Percentiles rank a stretch among this genome's conserved stretches.
Conservation (phyloP, 2,113 vertebrate species). For the Nesoenas mayeri region DNA sequence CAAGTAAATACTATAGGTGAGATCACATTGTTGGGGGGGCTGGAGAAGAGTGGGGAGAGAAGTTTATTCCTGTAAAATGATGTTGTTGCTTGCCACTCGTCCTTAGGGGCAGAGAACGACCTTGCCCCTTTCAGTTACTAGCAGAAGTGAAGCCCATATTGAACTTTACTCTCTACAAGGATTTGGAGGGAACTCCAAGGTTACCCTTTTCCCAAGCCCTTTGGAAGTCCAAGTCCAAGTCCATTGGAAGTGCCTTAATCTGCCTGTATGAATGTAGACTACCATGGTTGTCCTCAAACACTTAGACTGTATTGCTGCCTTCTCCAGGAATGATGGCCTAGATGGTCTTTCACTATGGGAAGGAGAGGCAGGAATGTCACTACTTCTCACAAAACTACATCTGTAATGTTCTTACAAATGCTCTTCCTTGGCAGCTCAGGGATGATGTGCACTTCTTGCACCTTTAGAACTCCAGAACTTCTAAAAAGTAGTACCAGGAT, state of each 20-base stretch:
- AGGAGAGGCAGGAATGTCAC: neutral
- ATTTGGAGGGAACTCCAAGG: neutral
- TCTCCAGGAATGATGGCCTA: neutral
- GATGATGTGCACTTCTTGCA: neutral
- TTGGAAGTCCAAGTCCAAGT: too few relatives aligned
- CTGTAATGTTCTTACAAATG: neutral
- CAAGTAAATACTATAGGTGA: neutral
- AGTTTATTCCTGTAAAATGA: neutral
- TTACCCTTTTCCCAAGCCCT: neutral
- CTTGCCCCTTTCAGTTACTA: neutral
- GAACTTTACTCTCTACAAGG: neutral
- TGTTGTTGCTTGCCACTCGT: neutral
- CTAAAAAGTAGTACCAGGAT: neutral
- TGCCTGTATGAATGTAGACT: rapidly evolving
- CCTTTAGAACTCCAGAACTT: neutral
- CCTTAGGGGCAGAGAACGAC: neutral
- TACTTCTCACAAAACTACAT: neutral
- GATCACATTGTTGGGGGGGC: neutral
- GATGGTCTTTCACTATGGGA: neutral
- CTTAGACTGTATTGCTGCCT: neutral
- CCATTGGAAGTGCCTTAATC: neutral
- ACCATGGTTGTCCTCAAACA: neutral
- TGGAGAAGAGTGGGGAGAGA: too few relatives aligned
- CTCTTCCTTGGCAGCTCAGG: neutral
- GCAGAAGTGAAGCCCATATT: neutral